These are phyloP conservation scores for Monoplex corrugatus DNA, from an alignment of 2,888 invertebrate species.

Conservation along the genomic window DNA sequence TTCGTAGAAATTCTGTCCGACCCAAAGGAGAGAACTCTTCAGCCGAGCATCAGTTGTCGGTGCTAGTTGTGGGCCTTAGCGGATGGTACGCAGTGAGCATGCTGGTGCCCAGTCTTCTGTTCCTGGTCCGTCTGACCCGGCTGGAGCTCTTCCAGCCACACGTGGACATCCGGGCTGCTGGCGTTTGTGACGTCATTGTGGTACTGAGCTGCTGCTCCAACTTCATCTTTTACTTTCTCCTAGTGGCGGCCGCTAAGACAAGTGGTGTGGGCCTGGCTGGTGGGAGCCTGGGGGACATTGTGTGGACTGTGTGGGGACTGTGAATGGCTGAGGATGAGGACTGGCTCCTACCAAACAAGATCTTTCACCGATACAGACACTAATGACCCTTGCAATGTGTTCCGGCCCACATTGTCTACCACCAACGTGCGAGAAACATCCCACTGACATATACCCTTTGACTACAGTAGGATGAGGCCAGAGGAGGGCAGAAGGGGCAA, in stretches of 20 bases:
- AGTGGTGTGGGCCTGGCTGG: conserved; percentile 3
- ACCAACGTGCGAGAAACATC: too few relatives aligned
- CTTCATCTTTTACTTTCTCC: conserved; percentile 46
- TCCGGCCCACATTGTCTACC: too few relatives aligned
- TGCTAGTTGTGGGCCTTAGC: conserved; percentile 38
- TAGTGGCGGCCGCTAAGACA: conserved; percentile 44
- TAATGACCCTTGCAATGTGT: too few relatives aligned
- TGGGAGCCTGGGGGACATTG: not conserved
- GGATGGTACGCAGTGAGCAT: conserved; percentile 46
- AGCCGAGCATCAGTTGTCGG: conserved; percentile 29
- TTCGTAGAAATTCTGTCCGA: not conserved
- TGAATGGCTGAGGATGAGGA: not conserved
- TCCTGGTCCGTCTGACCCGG: conserved; percentile 40
- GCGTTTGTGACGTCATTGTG: conserved; percentile 37
- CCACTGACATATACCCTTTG: too few relatives aligned
- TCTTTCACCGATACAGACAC: too few relatives aligned
- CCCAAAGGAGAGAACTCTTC: conserved; percentile 23
- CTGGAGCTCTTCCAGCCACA: conserved; percentile 38
- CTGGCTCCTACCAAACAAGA: not conserved
- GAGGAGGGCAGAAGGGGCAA: too few relatives aligned
- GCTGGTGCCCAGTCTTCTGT: conserved; percentile 45
- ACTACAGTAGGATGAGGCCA: too few relatives aligned
- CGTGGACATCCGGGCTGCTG: conserved; percentile 37
- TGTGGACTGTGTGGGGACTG: not conserved
- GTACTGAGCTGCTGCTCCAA: conserved; percentile 36